Evolutionary conservation across 2,797 vertebrate species (phyloP).

Genomic region (Parambassis ranga): DNA sequence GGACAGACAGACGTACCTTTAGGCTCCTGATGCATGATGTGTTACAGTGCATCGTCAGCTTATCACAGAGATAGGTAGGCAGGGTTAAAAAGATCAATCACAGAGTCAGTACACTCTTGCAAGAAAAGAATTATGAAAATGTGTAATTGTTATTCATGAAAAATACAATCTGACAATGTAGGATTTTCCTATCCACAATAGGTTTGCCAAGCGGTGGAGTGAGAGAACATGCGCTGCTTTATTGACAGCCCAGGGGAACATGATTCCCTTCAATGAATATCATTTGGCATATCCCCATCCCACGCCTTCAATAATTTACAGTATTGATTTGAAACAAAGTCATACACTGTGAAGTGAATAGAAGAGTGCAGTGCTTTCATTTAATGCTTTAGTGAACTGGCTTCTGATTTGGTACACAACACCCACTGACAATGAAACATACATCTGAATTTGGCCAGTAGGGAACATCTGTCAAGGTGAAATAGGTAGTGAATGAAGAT

Average conservation of each 20-base stretch:
- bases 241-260: constrained; percentile 73
- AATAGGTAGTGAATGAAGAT: constrained; percentile 49
- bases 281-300: constrained; percentile 73
- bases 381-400: constrained; percentile 73
- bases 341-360: constrained; percentile 69
- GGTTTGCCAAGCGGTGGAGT: constrained; percentile 54
- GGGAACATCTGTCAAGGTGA: constrained; percentile 61
- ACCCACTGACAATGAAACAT: constrained; percentile 37
- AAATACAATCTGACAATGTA: constrained; percentile 72
- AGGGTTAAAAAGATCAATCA: constrained; percentile 65
- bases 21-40: constrained; percentile 31
- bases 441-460: constrained; percentile 41
- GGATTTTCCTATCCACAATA: constrained; percentile 65
- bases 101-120: constrained; percentile 57
- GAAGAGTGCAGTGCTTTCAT: constrained; percentile 64
- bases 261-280: constrained; percentile 77
- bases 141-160: constrained; percentile 84
- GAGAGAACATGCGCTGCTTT: constrained; percentile 55
- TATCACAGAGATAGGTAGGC: constrained; percentile 32
- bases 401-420: constrained; percentile 56
- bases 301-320: constrained; percentile 79
- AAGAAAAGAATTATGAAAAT: constrained; percentile 71
- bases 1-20: constrained; percentile 27
- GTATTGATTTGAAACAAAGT: constrained; percentile 79
- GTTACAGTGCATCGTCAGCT: constrained; percentile 37